Evolutionary conservation across 2,888 invertebrate genomes (phyloP).

Genomic region (Onchidella celtica): DNA sequence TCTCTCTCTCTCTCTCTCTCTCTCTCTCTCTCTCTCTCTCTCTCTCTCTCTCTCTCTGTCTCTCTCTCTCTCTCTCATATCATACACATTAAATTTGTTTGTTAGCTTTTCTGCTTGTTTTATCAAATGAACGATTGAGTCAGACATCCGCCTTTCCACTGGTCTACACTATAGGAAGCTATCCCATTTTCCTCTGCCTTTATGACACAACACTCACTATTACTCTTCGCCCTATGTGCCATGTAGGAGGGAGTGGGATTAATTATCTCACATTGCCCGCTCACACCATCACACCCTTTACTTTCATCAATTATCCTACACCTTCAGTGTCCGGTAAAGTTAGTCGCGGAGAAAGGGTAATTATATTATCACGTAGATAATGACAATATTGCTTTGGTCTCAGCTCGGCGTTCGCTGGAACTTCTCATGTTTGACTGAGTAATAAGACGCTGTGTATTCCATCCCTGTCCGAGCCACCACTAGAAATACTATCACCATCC

Average conservation of each 20-base stretch:
- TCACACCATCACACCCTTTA: too few species aligned
- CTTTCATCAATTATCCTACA: too few species aligned
- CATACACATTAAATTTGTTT: background rate
- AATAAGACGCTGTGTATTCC: too few species aligned
- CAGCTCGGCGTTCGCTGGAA: too few species aligned
- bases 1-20: constrained; percentile 20
- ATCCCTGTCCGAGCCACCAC: too few species aligned
- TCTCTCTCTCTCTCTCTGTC: background rate
- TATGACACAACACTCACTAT: constrained; percentile 21
- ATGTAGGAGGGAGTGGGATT: background rate
- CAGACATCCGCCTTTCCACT: background rate
- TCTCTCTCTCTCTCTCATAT: background rate
- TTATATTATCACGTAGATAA: too few species aligned
- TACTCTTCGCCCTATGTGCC: constrained; percentile 11
- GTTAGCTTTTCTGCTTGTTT: background rate
- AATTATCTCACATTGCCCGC: background rate
- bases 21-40: constrained; percentile 10
- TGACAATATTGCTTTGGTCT: too few species aligned
- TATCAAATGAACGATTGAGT: too few species aligned
- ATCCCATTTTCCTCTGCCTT: constrained; percentile 17
- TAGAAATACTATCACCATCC: too few species aligned
- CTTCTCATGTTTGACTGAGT: too few species aligned
- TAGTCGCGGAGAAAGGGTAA: too few species aligned
- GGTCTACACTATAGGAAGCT: background rate
- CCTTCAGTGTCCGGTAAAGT: too few species aligned